These are phyloP conservation scores for Nezara viridula DNA, from an alignment of 2,888 invertebrate species.

Conservation along the genomic window DNA sequence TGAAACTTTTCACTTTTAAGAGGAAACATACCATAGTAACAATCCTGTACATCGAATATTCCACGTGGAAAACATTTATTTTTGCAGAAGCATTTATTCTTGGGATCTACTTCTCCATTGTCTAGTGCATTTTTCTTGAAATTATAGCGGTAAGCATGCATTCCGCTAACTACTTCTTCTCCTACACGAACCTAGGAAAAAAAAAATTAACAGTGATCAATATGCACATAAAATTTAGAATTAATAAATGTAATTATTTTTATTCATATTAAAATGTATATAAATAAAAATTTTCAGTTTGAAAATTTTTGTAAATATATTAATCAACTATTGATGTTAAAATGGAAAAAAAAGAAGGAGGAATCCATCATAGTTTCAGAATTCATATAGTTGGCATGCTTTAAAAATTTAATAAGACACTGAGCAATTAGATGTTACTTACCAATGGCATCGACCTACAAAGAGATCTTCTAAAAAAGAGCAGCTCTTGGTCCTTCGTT, in stretches of 20 bases:
- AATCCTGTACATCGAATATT: constrained; percentile 85
- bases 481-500: constrained; percentile 76
- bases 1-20: not conserved
- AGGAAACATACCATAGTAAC: constrained; percentile 79
- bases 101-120: constrained; percentile 79
- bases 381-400: too few relatives aligned
- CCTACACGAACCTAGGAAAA: constrained; percentile 74
- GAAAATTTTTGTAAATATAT: too few relatives aligned
- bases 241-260: too few relatives aligned
- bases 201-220: too few relatives aligned
- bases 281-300: too few relatives aligned
- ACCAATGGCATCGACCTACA: constrained; percentile 87
- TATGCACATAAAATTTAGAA: too few relatives aligned
- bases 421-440: constrained; percentile 67
- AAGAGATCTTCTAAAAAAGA: constrained; percentile 87
- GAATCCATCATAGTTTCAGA: too few relatives aligned
- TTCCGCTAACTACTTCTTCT: constrained; percentile 74
- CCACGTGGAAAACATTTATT: constrained; percentile 82
- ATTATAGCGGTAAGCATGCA: constrained; percentile 80
- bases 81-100: constrained; percentile 87
- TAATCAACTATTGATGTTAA: too few relatives aligned
- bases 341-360: too few relatives aligned
- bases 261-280: too few relatives aligned
- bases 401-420: too few relatives aligned
- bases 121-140: constrained; percentile 84